Base-by-base conservation (phyloP, 2,113 vertebrate species). In the Aegithalos caudatus region DNA sequence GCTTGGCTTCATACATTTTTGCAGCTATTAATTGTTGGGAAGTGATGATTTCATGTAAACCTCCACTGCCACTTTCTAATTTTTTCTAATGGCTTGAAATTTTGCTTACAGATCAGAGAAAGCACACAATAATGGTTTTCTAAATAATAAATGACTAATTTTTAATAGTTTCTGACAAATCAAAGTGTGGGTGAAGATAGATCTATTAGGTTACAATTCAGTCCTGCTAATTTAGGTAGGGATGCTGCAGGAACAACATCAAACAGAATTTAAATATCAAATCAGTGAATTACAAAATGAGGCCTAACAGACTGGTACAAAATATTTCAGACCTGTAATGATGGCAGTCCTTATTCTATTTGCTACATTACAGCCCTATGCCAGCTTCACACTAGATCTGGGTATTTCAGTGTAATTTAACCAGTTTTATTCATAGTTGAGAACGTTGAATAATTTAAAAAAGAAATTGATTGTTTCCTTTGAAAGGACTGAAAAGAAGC, bases 71-170 rank as follows among this genome's bases (percentile, higher is more conserved):
- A 35, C 42, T 74, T 90, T 72, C n/a, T 58, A 25, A 9, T 16
- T 42, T 48, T 80, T 86, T 74, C 78, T 38, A 47, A 22, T 65
- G 21, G 24, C n/a, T 40, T 38, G 60, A 22, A 77, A 19, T 83
- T 95, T 90, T 96, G 78, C 54, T 79, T 88, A 83, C 35, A 71
- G 66, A 81, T 48, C 88, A 93, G 42, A 88, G 21, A 44, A 94
- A 83, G 80, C 14, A 57, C 10, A 83, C 15, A 90, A 51, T 60
- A 44, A 51, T 54, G 8, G 54, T 85, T 45, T 89, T 17, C 80
- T 87, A 81, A 88, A 94, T 88, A 95, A 82, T 80, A 70, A 44
- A 92, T 86, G 14, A 78, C 76, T 74, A 27, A 27, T 57, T 84
- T 88, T 71, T 64, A 80, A 38, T 28, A 56, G 44, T 67, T 95